Conservation (phyloP, 35 echinoderm and acorn worm genomes). For the Ophioderma brevispina region DNA sequence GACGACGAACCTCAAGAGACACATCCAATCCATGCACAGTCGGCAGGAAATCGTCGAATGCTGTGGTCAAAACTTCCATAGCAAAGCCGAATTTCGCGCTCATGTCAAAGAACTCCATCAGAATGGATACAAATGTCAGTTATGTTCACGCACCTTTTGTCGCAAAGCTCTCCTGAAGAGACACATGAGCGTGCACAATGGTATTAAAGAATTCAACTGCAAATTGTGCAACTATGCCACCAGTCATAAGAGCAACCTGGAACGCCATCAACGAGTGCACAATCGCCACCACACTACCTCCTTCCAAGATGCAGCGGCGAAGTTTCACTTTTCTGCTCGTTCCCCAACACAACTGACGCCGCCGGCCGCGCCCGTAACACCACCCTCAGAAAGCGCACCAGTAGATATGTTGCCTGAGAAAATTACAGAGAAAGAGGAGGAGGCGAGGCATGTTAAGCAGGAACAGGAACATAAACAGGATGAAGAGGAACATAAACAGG, state of each 20-base stretch:
- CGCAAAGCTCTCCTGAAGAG: slow-evolving; percentile 85
- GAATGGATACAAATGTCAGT: slow-evolving; percentile 67
- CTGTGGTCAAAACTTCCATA: slow-evolving; percentile 66
- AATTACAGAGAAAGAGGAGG: background rate
- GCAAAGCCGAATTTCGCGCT: slow-evolving; percentile 67
- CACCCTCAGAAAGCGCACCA: background rate
- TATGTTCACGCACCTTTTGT: slow-evolving; percentile 75
- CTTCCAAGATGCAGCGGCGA: background rate
- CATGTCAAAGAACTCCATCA: slow-evolving; percentile 68
- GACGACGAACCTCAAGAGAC: slow-evolving; percentile 74
- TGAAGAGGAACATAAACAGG: background rate
- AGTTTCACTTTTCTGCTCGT: background rate
- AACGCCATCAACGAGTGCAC: slow-evolving; percentile 78
- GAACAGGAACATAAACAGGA: too few species aligned
- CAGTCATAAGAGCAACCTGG: slow-evolving; percentile 92
- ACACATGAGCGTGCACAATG: slow-evolving; percentile 79
- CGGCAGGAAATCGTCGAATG: slow-evolving; percentile 61
- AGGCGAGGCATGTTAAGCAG: background rate
- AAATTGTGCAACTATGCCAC: slow-evolving; percentile 85
- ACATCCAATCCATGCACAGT: slow-evolving; percentile 84
- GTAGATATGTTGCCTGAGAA: background rate
- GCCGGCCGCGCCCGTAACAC: background rate
- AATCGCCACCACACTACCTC: background rate
- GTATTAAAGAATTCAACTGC: slow-evolving; percentile 77
- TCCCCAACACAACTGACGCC: background rate